These are phyloP conservation scores for Xestia xanthographa DNA, from an alignment of 2,888 invertebrate genomes.

Conservation along the genomic window DNA sequence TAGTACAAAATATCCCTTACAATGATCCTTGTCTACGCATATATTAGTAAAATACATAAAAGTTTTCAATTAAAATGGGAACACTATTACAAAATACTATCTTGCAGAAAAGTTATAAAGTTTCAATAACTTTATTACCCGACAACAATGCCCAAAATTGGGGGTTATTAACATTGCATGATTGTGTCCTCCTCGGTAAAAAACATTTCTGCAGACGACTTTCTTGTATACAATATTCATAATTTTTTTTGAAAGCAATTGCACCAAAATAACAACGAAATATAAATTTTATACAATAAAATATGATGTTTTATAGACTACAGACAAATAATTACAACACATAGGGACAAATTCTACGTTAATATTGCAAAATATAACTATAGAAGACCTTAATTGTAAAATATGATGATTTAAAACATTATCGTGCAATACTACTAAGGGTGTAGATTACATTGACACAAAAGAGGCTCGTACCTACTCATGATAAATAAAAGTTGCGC, in stretches of 20 bases:
- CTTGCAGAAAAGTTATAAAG: conserved; percentile 55
- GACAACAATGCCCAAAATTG: neutral
- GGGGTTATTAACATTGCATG: neutral
- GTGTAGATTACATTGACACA: conserved; percentile 45
- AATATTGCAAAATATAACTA: conserved; percentile 64
- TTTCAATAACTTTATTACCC: neutral
- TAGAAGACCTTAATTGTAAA: conserved; percentile 43
- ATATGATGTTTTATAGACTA: conserved; percentile 66
- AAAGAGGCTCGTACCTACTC: conserved; percentile 20
- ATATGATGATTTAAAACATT: conserved; percentile 52
- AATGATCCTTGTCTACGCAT: conserved; percentile 79
- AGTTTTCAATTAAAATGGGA: conserved; percentile 75
- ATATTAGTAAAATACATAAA: conserved; percentile 72
- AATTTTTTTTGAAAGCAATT: conserved; percentile 73
- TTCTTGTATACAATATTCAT: conserved; percentile 32
- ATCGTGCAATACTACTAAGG: conserved; percentile 45
- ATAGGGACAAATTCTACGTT: conserved; percentile 58
- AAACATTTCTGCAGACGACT: conserved; percentile 45
- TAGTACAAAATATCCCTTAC: conserved; percentile 88
- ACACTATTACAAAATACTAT: conserved; percentile 82
- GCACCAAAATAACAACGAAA: conserved; percentile 77
- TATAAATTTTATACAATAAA: conserved; percentile 71
- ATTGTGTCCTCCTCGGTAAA: neutral
- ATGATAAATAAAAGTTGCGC: conserved; percentile 17
- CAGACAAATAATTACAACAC: conserved; percentile 61